Conservation (phyloP, 2,113 vertebrate species). For the Phylloscopus trochiloides region DNA sequence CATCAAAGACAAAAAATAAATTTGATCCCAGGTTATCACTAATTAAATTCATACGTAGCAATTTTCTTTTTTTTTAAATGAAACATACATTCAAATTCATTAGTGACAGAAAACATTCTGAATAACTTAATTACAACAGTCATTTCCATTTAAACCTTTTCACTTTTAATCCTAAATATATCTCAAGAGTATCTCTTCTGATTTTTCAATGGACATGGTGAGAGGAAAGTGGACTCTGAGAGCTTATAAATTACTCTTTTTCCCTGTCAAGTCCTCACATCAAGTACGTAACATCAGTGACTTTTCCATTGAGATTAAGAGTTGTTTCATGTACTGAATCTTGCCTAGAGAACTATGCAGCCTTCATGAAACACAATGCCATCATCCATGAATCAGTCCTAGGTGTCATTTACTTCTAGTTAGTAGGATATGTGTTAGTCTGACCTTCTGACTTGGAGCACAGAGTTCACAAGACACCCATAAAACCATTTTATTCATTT, state of each 20-base stretch:
- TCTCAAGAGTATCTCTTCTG: neutral
- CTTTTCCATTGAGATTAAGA: neutral
- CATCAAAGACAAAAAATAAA: neutral
- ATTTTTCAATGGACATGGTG: neutral
- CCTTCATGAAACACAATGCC: neutral
- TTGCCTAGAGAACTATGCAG: neutral
- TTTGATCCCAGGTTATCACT: neutral
- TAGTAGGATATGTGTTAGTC: neutral
- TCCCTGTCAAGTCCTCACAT: neutral
- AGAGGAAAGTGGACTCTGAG: neutral
- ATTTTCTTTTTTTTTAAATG: neutral
- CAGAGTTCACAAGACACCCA: neutral
- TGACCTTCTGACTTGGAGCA: conserved; percentile 6
- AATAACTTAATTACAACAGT: neutral
- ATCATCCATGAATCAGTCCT: neutral
- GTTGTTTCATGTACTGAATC: neutral
- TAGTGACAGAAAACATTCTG: neutral
- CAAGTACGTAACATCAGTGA: neutral
- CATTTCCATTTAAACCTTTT: neutral
- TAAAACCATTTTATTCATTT: neutral
- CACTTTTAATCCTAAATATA: neutral
- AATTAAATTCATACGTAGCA: neutral
- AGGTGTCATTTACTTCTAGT: neutral
- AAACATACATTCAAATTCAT: neutral
- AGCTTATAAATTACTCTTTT: neutral